Evolutionary conservation across 2,888 invertebrate genomes (phyloP).

Genomic region (Linnaemya vulpina): DNA sequence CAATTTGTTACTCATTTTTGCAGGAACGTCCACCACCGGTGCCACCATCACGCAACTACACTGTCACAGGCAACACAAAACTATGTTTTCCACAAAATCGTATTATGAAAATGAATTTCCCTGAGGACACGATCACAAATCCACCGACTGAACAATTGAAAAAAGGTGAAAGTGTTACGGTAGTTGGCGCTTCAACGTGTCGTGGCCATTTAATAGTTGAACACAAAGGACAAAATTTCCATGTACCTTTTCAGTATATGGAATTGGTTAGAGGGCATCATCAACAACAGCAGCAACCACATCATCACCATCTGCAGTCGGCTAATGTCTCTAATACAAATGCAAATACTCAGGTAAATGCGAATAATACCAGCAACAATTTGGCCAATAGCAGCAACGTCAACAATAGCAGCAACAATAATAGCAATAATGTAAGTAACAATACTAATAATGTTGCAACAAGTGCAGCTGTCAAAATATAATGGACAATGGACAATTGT

Average conservation of each 20-base stretch:
- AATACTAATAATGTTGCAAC: slow-evolving; percentile 67
- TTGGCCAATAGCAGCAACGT: slow-evolving; percentile 51
- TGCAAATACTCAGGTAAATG: slow-evolving; percentile 59
- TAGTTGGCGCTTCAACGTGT: slow-evolving; percentile 92
- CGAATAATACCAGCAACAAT: slow-evolving; percentile 60
- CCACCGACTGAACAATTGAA: slow-evolving; percentile 84
- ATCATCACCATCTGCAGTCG: slow-evolving; percentile 56
- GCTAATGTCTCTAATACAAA: slow-evolving; percentile 51
- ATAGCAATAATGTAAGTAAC: slow-evolving; percentile 40
- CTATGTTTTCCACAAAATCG: slow-evolving; percentile 96
- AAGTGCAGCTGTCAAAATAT: slow-evolving; percentile 76
- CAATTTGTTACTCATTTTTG: slow-evolving; percentile 4
- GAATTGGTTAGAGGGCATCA: slow-evolving; percentile 84
- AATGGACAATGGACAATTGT: slow-evolving; percentile 44
- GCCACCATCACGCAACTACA: slow-evolving; percentile 95
- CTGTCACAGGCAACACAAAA: slow-evolving; percentile 94
- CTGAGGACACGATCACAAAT: slow-evolving; percentile 84
- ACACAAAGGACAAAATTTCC: slow-evolving; percentile 88
- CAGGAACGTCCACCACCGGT: slow-evolving; percentile 96
- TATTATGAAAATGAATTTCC: slow-evolving; percentile 94
- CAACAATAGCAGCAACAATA: slow-evolving; percentile 53
- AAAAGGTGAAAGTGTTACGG: slow-evolving; percentile 94
- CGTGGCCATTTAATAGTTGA: slow-evolving; percentile 95
- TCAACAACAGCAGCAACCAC: slow-evolving; percentile 61
- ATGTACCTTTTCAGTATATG: slow-evolving; percentile 93